phyloP scores from a whole-genome alignment of 2,888 invertebrate species.

The Formica aserva region DNA sequence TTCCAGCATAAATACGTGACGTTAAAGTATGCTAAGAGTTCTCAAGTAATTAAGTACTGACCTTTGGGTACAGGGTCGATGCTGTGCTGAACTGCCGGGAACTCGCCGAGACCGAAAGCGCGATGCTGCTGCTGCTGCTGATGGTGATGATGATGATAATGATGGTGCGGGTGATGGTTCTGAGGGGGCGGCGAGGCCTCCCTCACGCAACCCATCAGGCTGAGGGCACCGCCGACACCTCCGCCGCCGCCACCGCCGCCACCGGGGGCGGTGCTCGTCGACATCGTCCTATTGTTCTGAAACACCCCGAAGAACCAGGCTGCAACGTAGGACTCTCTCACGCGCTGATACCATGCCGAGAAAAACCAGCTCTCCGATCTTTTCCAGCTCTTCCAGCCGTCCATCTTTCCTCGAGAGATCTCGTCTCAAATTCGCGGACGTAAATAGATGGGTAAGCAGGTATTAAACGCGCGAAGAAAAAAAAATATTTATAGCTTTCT shows the following conservation, averaged over 20 bases:
- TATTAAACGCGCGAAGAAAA: background rate
- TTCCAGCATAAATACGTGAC: background rate
- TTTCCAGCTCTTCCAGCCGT: conserved; percentile 71
- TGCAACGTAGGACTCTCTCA: conserved; percentile 77
- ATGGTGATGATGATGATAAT: conserved; percentile 82
- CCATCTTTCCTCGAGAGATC: conserved; percentile 52
- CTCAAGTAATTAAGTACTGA: conserved; percentile 58
- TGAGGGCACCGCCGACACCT: conserved; percentile 88
- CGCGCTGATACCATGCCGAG: conserved; percentile 75
- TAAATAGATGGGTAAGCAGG: background rate
- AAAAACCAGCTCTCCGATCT: conserved; percentile 71
- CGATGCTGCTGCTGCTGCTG: conserved; percentile 85
- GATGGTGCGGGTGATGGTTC: conserved; percentile 86
- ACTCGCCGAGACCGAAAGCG: conserved; percentile 78
- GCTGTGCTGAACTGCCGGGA: conserved; percentile 74
- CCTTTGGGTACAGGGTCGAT: conserved; percentile 83
- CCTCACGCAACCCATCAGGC: conserved; percentile 90
- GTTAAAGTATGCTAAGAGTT: background rate
- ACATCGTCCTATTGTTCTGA: conserved; percentile 80
- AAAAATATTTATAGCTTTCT: background rate
- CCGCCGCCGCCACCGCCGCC: conserved; percentile 87
- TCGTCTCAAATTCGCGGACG: background rate
- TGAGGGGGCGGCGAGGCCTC: conserved; percentile 89
- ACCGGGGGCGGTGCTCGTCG: conserved; percentile 76
- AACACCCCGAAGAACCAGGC: conserved; percentile 80